phyloP scores from a whole-genome alignment of 2,113 vertebrate genomes.

The Gambusia affinis region DNA sequence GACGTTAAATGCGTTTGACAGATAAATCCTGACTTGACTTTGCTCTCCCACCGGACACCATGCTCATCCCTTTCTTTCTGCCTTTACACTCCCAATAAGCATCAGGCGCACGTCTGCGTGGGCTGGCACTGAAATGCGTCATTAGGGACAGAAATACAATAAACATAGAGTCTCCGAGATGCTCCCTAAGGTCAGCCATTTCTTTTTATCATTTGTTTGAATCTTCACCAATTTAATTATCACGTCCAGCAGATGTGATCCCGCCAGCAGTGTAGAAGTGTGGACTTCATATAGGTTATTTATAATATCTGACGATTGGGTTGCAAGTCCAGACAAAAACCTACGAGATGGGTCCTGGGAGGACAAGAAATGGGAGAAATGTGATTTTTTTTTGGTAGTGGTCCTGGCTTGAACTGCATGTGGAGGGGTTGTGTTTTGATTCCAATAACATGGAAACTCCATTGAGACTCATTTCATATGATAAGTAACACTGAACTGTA shows the following conservation, averaged over 20 bases:
- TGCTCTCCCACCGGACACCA: constrained; percentile 31
- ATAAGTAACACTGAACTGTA: constrained; percentile 25
- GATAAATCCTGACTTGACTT: constrained; percentile 24
- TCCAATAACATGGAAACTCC: constrained; percentile 30
- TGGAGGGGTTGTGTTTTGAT: background rate
- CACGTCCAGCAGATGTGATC: constrained; percentile 67
- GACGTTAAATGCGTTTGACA: constrained; percentile 7
- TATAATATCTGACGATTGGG: constrained; percentile 56
- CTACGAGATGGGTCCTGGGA: background rate
- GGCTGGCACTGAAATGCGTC: constrained; percentile 51
- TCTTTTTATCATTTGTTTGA: constrained; percentile 28
- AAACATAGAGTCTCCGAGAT: constrained; percentile 49
- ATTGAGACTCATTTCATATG: constrained; percentile 29
- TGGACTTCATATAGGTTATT: constrained; percentile 31
- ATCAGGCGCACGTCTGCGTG: constrained; percentile 53
- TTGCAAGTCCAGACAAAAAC: constrained; percentile 52
- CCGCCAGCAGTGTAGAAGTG: constrained; percentile 41
- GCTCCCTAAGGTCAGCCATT: constrained; percentile 28
- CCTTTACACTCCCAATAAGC: constrained; percentile 55
- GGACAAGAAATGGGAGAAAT: constrained; percentile 21
- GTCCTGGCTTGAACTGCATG: background rate
- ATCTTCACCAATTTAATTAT: constrained; percentile 71
- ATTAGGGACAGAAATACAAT: constrained; percentile 56
- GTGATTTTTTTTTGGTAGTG: background rate
- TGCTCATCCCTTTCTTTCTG: constrained; percentile 26